Evolutionary conservation across 2,797 vertebrate genomes (phyloP).

Genomic region (Geotrypetes seraphini): DNA sequence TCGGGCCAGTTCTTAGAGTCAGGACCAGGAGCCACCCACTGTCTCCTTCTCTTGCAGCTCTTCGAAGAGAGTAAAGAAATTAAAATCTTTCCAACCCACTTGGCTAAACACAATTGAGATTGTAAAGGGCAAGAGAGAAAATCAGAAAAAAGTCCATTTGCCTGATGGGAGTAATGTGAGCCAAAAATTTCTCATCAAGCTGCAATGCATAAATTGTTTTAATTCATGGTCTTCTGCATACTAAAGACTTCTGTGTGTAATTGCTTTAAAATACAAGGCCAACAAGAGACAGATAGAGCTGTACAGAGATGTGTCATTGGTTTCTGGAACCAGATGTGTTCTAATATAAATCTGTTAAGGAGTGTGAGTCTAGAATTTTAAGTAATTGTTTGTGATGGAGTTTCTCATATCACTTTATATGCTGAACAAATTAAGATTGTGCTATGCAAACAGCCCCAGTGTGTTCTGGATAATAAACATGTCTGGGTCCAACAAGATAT

Average conservation of each 20-base stretch:
- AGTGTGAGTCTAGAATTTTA: no score
- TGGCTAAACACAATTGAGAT: constrained; percentile 10
- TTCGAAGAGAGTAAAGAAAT: not conserved
- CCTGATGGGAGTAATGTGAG: constrained; percentile 1
- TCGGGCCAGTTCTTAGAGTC: not conserved
- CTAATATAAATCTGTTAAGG: no score
- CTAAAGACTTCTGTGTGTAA: not conserved
- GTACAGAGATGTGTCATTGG: not conserved
- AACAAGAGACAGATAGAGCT: not conserved
- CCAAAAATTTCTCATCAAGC: constrained; percentile 6
- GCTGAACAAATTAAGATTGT: no score
- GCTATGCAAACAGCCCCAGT: no score
- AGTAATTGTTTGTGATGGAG: no score
- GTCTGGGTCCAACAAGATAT: no score
- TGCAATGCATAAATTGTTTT: constrained; percentile 1
- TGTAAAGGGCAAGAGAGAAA: not conserved
- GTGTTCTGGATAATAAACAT: no score
- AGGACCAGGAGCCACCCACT: not conserved
- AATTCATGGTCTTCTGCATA: constrained; percentile 1
- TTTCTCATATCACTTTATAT: no score
- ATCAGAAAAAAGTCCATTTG: constrained; percentile 5
- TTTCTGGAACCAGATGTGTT: not conserved
- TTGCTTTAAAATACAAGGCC: not conserved
- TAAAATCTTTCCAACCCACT: constrained; percentile 6
- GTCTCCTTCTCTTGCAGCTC: not conserved